Base-by-base conservation (phyloP, 1,140 invertebrate genomes). In the Cataglyphis hispanica region DNA sequence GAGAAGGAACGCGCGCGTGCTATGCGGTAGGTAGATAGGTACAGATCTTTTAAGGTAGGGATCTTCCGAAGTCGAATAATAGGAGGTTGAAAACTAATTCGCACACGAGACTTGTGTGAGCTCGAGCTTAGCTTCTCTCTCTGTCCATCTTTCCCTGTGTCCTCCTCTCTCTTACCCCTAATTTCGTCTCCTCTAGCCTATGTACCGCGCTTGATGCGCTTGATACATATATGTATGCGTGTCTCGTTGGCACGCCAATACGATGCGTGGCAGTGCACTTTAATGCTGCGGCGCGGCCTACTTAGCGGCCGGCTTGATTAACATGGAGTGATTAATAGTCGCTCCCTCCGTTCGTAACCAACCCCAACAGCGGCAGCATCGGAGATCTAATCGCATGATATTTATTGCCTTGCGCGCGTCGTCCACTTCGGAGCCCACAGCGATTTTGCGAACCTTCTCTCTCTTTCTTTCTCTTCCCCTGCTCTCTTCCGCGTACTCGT, bases 331-430 rank as follows among this genome's bases (percentile, higher is more conserved):
- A 94, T 94, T 94, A 94, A 94, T 94, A 92, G 92, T 92, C 76
- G 87, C 91, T 92, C 91, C 89, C 91, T 91, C 81, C 81, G 86
- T 89, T 88, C 87, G 84, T 89, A 89, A 89, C 83, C 90, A 93
- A 92, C 92, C 92, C 92, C 87, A 89, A 87, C 87, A 85, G 87
- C 87, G 76, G 78, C 77, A 70, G 84, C 86, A 89, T 91, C 85
- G 77, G 70, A 93, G 93, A 93, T 94, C 92, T 94, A 94, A 94
- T 94, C 93, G 92, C 87, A 89, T 86, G 92, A 93, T 94, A 94
- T 94, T 94, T 94, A 94, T 94, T 94, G 86, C 92, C 91, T 78
- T 86, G 84, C 85, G 83, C 89, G 78, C 90, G 76, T 90, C 89
- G 77, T 91, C 88, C 88, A 86, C 89, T 74, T 89, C 87, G 64